Conservation (phyloP, 2,888 invertebrate species). For the Cheilosia soror region DNA sequence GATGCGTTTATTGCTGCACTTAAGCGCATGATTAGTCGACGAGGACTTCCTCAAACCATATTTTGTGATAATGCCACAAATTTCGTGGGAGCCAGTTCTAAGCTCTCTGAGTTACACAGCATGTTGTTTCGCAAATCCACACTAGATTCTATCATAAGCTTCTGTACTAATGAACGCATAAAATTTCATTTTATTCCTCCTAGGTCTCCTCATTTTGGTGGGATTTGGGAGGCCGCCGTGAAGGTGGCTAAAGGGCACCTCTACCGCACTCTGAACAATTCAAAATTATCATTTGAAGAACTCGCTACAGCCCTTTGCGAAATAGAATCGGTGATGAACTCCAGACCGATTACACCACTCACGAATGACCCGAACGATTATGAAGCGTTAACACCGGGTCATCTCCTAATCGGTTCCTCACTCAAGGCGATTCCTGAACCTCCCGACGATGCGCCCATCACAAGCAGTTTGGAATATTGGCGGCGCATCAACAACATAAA, state of each 20-base stretch:
- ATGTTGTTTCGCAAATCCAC: constrained; percentile 23
- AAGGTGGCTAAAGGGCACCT: background rate
- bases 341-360: constrained; percentile 23
- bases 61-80: constrained; percentile 57
- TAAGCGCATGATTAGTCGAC: constrained; percentile 37
- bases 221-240: background rate
- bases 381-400: background rate
- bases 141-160: background rate
- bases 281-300: constrained; percentile 59
- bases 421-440: background rate
- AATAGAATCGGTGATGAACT: constrained; percentile 64
- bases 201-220: background rate
- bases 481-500: background rate
- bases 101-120: background rate
- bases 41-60: constrained; percentile 25
- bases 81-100: constrained; percentile 7
- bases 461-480: background rate
- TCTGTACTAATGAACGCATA: constrained; percentile 27
- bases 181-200: background rate
- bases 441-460: background rate
- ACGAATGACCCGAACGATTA: background rate
- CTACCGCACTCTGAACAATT: constrained; percentile 32
- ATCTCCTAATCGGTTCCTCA: background rate
- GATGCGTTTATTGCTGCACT: constrained; percentile 36
- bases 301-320: constrained; percentile 48